Conservation (phyloP, 2,113 vertebrate species). For the Salminus brasiliensis region DNA sequence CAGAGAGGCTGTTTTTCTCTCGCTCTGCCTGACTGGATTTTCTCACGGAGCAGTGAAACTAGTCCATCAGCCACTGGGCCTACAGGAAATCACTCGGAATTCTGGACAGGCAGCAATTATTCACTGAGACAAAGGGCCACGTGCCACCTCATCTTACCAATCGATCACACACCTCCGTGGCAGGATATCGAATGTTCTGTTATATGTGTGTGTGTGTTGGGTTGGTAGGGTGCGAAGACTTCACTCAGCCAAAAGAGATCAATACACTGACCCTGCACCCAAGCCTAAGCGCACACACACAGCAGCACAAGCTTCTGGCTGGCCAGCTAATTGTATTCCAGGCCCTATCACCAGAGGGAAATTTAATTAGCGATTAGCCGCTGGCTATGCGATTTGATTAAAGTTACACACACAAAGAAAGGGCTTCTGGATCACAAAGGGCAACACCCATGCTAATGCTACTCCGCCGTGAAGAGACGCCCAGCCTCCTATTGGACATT, state of each 20-base stretch:
- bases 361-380: constrained; percentile 43
- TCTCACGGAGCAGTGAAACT: constrained; percentile 19
- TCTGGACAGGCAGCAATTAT: constrained; percentile 48
- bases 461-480: constrained; percentile 1
- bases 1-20: neutral
- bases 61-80: neutral
- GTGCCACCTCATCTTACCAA: constrained; percentile 35
- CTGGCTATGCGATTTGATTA: constrained; percentile 39
- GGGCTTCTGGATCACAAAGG: neutral
- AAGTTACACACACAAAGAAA: constrained; percentile 24
- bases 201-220: constrained; percentile 10
- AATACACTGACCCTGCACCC: constrained; percentile 35
- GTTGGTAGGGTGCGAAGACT: constrained; percentile 17
- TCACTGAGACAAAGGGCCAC: constrained; percentile 42
- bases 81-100: constrained; percentile 45
- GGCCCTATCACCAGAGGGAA: constrained; percentile 24
- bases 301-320: constrained; percentile 10
- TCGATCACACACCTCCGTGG: constrained; percentile 54
- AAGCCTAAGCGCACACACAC: constrained; percentile 30
- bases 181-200: constrained; percentile 43
- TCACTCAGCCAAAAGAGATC: constrained; percentile 47
- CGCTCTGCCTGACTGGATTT: constrained; percentile 8
- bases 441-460: constrained; percentile 10
- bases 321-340: constrained; percentile 42
- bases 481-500: constrained; percentile 15